These are phyloP conservation scores for Mythimna loreyi DNA, from an alignment of 2,888 invertebrate genomes.

Conservation along the genomic window DNA sequence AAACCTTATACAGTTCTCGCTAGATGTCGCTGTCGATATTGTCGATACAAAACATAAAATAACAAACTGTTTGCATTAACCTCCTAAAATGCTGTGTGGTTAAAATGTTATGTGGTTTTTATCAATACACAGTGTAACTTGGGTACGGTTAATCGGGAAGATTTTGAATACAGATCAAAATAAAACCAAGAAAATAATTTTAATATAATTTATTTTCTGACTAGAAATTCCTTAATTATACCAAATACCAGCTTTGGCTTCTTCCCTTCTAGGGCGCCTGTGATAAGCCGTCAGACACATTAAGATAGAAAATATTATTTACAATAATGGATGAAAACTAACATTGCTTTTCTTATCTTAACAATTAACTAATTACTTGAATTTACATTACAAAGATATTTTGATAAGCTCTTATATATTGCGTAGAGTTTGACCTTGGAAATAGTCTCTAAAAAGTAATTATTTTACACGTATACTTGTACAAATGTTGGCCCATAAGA, in stretches of 20 bases:
- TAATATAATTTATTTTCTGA: slow-evolving; percentile 79
- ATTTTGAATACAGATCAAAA: neutral
- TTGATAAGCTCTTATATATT: slow-evolving; percentile 64
- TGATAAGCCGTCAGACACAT: slow-evolving; percentile 70
- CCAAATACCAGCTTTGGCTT: slow-evolving; percentile 75
- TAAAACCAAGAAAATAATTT: slow-evolving; percentile 58
- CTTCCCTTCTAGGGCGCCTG: slow-evolving; percentile 66
- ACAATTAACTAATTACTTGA: slow-evolving; percentile 44
- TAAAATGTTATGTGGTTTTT: no score
- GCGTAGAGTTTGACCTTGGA: slow-evolving; percentile 32
- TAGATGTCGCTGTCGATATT: no score
- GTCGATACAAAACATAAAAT: no score
- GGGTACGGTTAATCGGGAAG: no score
- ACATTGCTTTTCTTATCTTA: slow-evolving; percentile 51
- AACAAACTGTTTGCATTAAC: no score
- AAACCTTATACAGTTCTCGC: no score
- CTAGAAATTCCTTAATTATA: slow-evolving; percentile 80
- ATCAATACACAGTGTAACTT: no score
- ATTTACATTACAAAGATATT: slow-evolving; percentile 53
- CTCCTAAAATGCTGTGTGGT: no score
- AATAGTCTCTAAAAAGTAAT: slow-evolving; percentile 1
- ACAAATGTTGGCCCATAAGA: slow-evolving; percentile 13
- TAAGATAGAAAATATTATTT: slow-evolving; percentile 75
- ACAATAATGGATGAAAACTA: slow-evolving; percentile 66
- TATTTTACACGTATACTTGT: slow-evolving; percentile 5